Evolutionary conservation across 2,888 invertebrate species (phyloP).

Genomic region (Drosophila emarginata): DNA sequence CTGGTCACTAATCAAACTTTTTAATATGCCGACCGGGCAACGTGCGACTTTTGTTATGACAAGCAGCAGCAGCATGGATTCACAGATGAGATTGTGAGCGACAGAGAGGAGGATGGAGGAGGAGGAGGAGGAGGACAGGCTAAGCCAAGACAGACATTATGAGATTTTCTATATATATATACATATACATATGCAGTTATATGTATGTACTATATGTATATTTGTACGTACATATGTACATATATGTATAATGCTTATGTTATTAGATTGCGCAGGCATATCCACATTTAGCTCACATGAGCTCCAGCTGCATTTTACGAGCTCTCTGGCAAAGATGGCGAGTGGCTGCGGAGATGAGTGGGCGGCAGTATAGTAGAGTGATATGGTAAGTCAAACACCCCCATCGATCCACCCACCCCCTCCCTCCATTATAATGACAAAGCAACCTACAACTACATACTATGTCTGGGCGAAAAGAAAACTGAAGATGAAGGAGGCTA

Average conservation of each 20-base stretch:
- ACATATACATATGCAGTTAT: slow-evolving; percentile 1
- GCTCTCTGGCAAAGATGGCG: slow-evolving; percentile 33
- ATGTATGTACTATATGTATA: neutral
- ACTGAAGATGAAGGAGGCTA: slow-evolving; percentile 35
- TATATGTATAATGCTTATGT: slow-evolving; percentile 29
- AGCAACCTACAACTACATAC: slow-evolving; percentile 39
- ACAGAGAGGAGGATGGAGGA: slow-evolving; percentile 3
- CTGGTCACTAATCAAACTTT: slow-evolving; percentile 72
- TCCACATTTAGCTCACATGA: slow-evolving; percentile 48
- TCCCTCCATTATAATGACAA: slow-evolving; percentile 55
- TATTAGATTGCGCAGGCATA: slow-evolving; percentile 38
- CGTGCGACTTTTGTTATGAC: slow-evolving; percentile 69
- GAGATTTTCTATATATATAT: slow-evolving; percentile 30
- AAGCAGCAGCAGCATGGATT: slow-evolving; percentile 23
- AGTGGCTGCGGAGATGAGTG: neutral
- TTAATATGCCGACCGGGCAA: slow-evolving; percentile 68
- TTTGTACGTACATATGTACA: neutral
- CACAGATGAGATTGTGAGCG: neutral
- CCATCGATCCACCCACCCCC: neutral
- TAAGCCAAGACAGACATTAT: slow-evolving; percentile 18
- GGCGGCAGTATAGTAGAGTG: neutral
- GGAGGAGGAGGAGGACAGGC: neutral
- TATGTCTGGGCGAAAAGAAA: slow-evolving; percentile 20
- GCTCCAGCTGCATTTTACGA: slow-evolving; percentile 64
- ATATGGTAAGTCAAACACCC: neutral